A percentile compares a stretch with the other conserved stretches of the same genome.
phyloP scores from a whole-genome alignment of 2,888 invertebrate genomes.

The Cyclophora punctaria region DNA sequence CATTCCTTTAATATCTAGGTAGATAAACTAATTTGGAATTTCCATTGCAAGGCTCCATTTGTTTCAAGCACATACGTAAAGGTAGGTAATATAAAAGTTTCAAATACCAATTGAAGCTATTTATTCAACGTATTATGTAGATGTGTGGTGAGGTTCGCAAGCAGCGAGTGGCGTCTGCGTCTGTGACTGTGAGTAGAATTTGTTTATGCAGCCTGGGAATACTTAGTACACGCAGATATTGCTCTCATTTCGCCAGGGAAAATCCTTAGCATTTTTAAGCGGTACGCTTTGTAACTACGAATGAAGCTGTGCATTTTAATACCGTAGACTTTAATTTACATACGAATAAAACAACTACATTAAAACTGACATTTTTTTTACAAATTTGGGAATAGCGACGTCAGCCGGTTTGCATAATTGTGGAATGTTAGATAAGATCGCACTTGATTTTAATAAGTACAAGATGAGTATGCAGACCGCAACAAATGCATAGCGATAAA shows the following conservation, averaged over 20 bases:
- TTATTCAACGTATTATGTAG: slow-evolving; percentile 1
- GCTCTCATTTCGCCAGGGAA: slow-evolving; percentile 63
- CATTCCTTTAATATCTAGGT: no score
- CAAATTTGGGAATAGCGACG: slow-evolving; percentile 22
- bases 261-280: slow-evolving; percentile 64
- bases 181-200: slow-evolving; percentile 64
- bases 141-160: slow-evolving; percentile 16
- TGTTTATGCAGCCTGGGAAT: slow-evolving; percentile 65
- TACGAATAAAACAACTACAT: slow-evolving; percentile 47
- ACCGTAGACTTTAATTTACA: slow-evolving; percentile 43
- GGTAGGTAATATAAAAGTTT: no score
- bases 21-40: no score
- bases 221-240: slow-evolving; percentile 45
- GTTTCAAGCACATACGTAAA: no score
- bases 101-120: no score
- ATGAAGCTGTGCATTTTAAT: slow-evolving; percentile 56
- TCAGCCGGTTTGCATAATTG: slow-evolving; percentile 21
- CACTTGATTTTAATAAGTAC: slow-evolving; percentile 6
- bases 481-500: slow-evolving; percentile 8
- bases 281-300: slow-evolving; percentile 61
- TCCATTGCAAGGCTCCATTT: no score
- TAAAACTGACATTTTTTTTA: slow-evolving; percentile 23
- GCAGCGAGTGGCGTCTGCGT: slow-evolving; percentile 32
- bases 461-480: slow-evolving; percentile 8
- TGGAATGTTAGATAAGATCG: slow-evolving; percentile 3